A percentile compares a stretch with the other conserved stretches of the same genome.
Conservation (phyloP, 2,113 vertebrate species). For the Campylomormyrus numenius region DNA sequence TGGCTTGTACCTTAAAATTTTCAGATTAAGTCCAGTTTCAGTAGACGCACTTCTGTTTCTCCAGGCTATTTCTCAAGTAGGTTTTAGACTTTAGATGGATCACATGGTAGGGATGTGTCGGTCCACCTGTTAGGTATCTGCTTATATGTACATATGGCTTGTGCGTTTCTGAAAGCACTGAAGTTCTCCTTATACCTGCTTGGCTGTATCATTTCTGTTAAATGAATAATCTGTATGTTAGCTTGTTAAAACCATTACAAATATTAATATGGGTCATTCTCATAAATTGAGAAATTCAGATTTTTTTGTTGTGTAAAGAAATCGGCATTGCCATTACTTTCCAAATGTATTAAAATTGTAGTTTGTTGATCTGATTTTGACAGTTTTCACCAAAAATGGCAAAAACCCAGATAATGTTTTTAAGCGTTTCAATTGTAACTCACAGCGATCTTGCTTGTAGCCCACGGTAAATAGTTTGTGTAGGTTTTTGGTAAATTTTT, state of each 20-base stretch:
- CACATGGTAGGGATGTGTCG: neutral
- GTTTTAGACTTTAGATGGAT: neutral
- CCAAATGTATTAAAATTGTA: neutral
- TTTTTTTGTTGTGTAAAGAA: neutral
- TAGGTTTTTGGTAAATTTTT: neutral
- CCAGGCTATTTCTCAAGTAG: too few species aligned
- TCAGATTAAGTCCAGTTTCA: too few species aligned
- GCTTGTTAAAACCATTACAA: neutral
- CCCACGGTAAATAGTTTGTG: neutral
- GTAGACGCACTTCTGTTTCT: too few species aligned
- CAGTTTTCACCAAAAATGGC: neutral
- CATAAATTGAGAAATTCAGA: neutral
- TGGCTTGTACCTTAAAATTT: too few species aligned
- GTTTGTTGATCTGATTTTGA: neutral
- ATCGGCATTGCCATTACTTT: neutral
- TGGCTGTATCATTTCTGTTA: neutral
- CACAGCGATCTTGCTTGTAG: neutral
- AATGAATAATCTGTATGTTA: neutral
- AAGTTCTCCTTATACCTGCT: neutral
- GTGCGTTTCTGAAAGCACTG: neutral
- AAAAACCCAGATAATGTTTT: neutral
- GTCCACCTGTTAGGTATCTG: neutral
- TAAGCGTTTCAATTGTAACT: neutral
- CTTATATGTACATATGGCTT: neutral
- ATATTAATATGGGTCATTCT: neutral